These are phyloP conservation scores for Lepidonotus clava DNA, from an alignment of 2,888 invertebrate genomes.

Conservation along the genomic window DNA sequence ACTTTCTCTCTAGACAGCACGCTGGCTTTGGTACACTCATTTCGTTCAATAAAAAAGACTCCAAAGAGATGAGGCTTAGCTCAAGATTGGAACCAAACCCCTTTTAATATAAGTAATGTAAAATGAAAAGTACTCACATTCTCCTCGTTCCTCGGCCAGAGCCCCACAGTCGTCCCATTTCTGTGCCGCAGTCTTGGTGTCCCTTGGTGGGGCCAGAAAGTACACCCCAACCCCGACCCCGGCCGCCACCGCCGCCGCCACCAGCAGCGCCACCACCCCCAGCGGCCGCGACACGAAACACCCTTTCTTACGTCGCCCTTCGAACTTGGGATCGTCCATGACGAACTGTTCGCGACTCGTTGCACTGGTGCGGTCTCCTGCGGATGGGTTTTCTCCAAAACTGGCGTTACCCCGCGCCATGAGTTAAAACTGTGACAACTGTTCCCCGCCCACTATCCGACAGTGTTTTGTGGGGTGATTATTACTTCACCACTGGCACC, in stretches of 20 bases:
- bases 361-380: neutral
- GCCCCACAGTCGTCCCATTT: neutral
- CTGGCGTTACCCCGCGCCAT: neutral
- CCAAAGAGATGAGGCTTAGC: no score
- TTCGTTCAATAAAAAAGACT: no score
- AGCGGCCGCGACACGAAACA: constrained; percentile 8
- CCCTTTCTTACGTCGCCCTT: neutral
- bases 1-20: no score
- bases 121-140: neutral
- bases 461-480: no score
- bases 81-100: no score
- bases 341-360: neutral
- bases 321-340: neutral
- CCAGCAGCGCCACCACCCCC: neutral
- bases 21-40: no score
- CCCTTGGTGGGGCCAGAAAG: neutral
- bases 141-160: constrained; percentile 11
- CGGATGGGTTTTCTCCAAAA: neutral
- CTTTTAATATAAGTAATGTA: no score
- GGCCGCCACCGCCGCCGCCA: neutral
- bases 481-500: no score
- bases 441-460: no score
- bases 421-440: no score
- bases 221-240: constrained; percentile 13
- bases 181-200: neutral